Evolutionary conservation across 1,140 invertebrate species (phyloP).

Genomic region (Palaemon carinicauda): DNA sequence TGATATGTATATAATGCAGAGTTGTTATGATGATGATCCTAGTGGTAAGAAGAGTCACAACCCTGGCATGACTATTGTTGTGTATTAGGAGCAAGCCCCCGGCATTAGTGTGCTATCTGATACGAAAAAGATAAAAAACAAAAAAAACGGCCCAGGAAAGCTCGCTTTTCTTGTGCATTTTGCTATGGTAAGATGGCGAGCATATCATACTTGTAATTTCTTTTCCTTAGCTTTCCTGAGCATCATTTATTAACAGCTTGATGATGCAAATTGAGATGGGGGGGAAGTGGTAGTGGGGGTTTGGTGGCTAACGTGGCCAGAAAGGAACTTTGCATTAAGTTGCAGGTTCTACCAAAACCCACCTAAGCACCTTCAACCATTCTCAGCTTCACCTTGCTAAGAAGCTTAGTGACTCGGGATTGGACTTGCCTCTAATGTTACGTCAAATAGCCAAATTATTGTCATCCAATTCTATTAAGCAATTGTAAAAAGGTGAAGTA

Average conservation of each 20-base stretch:
- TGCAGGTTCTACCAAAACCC: no score
- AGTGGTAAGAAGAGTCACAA: conserved; percentile 42
- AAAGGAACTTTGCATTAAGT: background rate
- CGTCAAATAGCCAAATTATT: background rate
- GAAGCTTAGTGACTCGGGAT: conserved; percentile 20
- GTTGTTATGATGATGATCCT: conserved; percentile 49
- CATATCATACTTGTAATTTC: conserved; percentile 39
- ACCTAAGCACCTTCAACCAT: background rate
- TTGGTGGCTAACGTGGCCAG: background rate
- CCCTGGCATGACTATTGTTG: conserved; percentile 21
- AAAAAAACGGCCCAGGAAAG: background rate
- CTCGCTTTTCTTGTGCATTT: conserved; percentile 25
- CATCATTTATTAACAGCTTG: background rate
- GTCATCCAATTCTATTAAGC: conserved; percentile 7
- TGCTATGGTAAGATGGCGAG: conserved; percentile 40
- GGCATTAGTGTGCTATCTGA: background rate
- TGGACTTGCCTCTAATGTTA: conserved; percentile 10
- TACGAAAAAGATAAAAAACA: background rate
- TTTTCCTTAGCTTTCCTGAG: conserved; percentile 11
- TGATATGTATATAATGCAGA: conserved; percentile 55
- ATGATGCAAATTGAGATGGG: background rate
- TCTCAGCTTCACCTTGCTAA: conserved; percentile 9
- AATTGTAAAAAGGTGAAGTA: background rate
- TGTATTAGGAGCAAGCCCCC: background rate
- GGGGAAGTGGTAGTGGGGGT: background rate